These are phyloP conservation scores for Hesperophylax magnus DNA, from an alignment of 1,140 invertebrate genomes.

Conservation along the genomic window DNA sequence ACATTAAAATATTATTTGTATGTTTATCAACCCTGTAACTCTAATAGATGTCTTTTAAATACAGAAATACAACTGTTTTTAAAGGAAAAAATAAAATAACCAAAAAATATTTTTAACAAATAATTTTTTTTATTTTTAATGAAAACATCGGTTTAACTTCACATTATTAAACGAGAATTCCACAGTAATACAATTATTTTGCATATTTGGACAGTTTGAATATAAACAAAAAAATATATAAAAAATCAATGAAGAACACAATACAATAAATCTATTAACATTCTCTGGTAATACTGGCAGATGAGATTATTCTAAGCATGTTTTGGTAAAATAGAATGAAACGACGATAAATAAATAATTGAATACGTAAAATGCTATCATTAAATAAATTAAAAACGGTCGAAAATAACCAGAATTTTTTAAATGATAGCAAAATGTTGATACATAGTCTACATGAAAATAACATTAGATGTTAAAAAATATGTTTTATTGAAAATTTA, in stretches of 20 bases:
- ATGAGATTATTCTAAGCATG: conserved; percentile 9
- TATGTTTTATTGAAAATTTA: not conserved
- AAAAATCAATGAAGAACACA: too few relatives aligned
- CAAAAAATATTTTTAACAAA: conserved; percentile 52
- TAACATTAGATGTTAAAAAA: not conserved
- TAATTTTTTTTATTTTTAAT: conserved; percentile 54
- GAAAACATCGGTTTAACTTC: conserved; percentile 54
- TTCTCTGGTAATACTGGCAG: conserved; percentile 32
- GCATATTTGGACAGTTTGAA: too few relatives aligned
- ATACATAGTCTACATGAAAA: conserved; percentile 10
- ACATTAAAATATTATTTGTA: conserved; percentile 43
- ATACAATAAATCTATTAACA: not conserved
- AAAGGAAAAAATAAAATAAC: conserved; percentile 33
- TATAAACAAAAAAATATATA: too few relatives aligned
- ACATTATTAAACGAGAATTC: conserved; percentile 51
- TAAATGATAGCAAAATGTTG: conserved; percentile 13
- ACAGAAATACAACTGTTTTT: conserved; percentile 18
- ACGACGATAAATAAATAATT: conserved; percentile 3
- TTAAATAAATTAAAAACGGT: conserved; percentile 14
- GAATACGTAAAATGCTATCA: not conserved
- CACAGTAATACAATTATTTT: too few relatives aligned
- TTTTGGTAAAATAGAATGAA: not conserved
- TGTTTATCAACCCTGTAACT: conserved; percentile 42
- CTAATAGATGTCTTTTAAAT: conserved; percentile 27
- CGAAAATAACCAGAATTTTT: not conserved